phyloP scores from a whole-genome alignment of 1,140 invertebrate species.

The Scaptomyza pallida region DNA sequence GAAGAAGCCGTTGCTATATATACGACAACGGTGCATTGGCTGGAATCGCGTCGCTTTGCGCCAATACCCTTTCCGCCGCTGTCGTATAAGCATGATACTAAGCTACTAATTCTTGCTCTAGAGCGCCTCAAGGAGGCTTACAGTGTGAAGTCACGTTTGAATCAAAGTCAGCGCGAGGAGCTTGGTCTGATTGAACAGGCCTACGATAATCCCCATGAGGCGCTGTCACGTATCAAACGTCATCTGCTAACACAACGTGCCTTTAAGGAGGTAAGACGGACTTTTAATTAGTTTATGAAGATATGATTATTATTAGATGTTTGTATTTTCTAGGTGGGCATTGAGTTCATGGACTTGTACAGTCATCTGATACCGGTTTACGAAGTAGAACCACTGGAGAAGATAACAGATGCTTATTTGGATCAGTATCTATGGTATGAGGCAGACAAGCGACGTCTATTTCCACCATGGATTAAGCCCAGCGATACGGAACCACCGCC shows the following conservation, averaged over 20 bases:
- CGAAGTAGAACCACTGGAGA: constrained; percentile 99
- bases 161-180: constrained; percentile 99
- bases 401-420: constrained; percentile 98
- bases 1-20: constrained; percentile 99
- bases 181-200: constrained; percentile 99
- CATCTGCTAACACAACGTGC: constrained; percentile 98
- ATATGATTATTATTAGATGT: too few species aligned
- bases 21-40: constrained; percentile 99
- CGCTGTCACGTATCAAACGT: constrained; percentile 99
- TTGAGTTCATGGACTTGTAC: constrained; percentile 99
- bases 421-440: constrained; percentile 99
- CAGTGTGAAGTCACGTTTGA: constrained; percentile 98
- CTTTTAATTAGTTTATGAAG: neutral
- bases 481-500: constrained; percentile 99
- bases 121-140: constrained; percentile 99
- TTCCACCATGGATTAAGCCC: constrained; percentile 99
- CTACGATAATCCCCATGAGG: constrained; percentile 99
- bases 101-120: constrained; percentile 97
- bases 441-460: constrained; percentile 97
- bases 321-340: constrained; percentile 90
- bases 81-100: constrained; percentile 99
- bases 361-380: constrained; percentile 99
- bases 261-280: constrained; percentile 94
- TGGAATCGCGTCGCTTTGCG: constrained; percentile 98
- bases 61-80: constrained; percentile 99